Evolutionary conservation across 1,140 invertebrate species (phyloP), one percentile per base, ranked within the genome.

Genomic region (Trichoplusia ni): DNA sequence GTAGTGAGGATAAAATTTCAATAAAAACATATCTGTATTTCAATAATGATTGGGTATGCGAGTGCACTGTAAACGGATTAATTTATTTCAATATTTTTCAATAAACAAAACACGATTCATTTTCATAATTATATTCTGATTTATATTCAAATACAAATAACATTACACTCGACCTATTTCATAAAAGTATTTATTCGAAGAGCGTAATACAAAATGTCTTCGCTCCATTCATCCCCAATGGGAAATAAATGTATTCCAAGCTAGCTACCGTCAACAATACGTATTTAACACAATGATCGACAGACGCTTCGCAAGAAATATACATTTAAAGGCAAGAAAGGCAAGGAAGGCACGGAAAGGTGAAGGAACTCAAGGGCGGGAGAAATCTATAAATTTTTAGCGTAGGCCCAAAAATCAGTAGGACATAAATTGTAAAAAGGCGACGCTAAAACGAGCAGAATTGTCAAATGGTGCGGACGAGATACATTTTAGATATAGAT

Each of bases 381-480:
- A 44, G 8, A 59, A 60, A 65, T 65, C 54, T 40, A 60, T 67
- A 61, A 62, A 62, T 63, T 51, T 47, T 42, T n/a, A 44, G 14
- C 40, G 42, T 69, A 69, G 67, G 67, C 67, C 42, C 31, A 38
- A 23, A 63, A 62, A 61, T 64, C 58, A 51, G 40, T 29, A 40
- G 33, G 49, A 69, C 69, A 79, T 82, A 82, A 82, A 82, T 82
- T 75, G 78, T 69, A 75, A 73, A 73, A 72, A 74, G 69, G 68
- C 74, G 69, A 67, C 67, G 64, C 40, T 38, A 47, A 35, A 58
- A 64, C 64, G 49, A 69, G 67, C 56, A 62, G 69, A 82, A 82
- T 82, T 78, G 76, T 77, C 77, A 82, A 82, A 82, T 82, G 80
- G 80, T 64, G 66, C 69, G 78, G 67, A 79, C 69, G 78, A 80